Evolutionary conservation across 2,888 invertebrate species (phyloP).

Genomic region (Abrostola tripartita): DNA sequence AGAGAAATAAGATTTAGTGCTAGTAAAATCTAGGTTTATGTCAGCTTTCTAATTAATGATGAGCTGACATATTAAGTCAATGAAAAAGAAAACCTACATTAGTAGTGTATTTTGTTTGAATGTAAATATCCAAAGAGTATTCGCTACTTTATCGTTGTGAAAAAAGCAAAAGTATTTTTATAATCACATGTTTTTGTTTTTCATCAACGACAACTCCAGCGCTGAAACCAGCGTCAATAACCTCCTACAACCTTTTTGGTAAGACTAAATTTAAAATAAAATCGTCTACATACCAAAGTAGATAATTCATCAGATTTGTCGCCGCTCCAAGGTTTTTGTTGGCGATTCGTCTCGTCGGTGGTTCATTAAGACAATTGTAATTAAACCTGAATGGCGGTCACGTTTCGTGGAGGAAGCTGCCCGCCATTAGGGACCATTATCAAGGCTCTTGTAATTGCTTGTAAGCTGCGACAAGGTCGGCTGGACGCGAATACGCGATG

Average conservation of each 20-base stretch:
- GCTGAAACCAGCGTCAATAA: conserved; percentile 29
- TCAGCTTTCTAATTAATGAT: not conserved
- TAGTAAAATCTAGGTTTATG: not conserved
- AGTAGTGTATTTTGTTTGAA: no score
- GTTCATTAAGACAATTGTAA: conserved; percentile 58
- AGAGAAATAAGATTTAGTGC: conserved; percentile 13
- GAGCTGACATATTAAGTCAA: not conserved
- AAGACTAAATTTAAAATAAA: not conserved
- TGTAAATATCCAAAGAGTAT: no score
- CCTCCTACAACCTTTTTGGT: conserved; percentile 20
- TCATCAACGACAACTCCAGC: no score
- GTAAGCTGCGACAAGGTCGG: conserved; percentile 60
- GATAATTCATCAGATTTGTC: conserved; percentile 52
- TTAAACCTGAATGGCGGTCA: conserved; percentile 59
- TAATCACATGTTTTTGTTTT: no score
- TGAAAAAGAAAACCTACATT: not conserved
- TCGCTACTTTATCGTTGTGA: no score
- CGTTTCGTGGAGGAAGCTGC: conserved; percentile 70
- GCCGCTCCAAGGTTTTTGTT: conserved; percentile 55
- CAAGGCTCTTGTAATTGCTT: conserved; percentile 69
- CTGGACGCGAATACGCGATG: conserved; percentile 42
- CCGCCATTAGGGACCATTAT: conserved; percentile 75
- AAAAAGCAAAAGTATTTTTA: no score
- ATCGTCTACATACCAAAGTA: conserved; percentile 29
- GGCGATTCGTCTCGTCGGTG: conserved; percentile 47